Conservation (phyloP, 2,888 invertebrate species). For the Aquatica leii region DNA sequence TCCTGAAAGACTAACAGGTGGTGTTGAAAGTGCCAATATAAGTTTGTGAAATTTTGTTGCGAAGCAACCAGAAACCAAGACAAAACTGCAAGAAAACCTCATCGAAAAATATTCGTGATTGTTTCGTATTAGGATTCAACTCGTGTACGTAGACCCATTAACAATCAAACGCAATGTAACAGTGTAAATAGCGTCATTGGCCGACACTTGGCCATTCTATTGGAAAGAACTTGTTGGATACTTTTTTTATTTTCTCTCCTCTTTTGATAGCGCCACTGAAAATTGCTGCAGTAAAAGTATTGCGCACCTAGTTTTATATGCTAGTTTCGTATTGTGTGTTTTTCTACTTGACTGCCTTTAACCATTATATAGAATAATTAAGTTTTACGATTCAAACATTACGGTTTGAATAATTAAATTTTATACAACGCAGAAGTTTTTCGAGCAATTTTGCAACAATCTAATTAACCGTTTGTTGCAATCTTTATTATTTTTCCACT, state of each 20-base stretch:
- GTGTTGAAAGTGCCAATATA: slow-evolving; percentile 24
- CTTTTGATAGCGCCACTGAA: background rate
- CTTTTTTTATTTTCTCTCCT: slow-evolving; percentile 2
- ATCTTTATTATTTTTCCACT: no score
- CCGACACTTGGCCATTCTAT: slow-evolving; percentile 43
- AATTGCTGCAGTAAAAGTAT: slow-evolving; percentile 23
- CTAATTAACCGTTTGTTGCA: background rate
- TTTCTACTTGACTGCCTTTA: slow-evolving; percentile 2
- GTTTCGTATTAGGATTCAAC: background rate
- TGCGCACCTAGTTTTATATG: slow-evolving; percentile 21
- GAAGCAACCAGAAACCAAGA: slow-evolving; percentile 11
- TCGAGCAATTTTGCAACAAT: background rate
- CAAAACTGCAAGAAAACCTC: no score
- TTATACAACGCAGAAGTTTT: background rate
- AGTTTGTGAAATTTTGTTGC: slow-evolving; percentile 18
- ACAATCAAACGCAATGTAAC: slow-evolving; percentile 52
- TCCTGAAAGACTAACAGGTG: slow-evolving; percentile 24
- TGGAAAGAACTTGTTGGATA: slow-evolving; percentile 35
- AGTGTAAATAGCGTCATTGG: slow-evolving; percentile 48
- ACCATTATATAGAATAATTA: slow-evolving; percentile 4
- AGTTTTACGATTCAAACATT: background rate
- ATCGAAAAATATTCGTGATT: background rate
- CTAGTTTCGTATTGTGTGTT: slow-evolving; percentile 1
- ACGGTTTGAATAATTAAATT: background rate
- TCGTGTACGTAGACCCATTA: slow-evolving; percentile 41